Conservation (phyloP, 2,113 vertebrate genomes). For the Eidolon helvum region DNA sequence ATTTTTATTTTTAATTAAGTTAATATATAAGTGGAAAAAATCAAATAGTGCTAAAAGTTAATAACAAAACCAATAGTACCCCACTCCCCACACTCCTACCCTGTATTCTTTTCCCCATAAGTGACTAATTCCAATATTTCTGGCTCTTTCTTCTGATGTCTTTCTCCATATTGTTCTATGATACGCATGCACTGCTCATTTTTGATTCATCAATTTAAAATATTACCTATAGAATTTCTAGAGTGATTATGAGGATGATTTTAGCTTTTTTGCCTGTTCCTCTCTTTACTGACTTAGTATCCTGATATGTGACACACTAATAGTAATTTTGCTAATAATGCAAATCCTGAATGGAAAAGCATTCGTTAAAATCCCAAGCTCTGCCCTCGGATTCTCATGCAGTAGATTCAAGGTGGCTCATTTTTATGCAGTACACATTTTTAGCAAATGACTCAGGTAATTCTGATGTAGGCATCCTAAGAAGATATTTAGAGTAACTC, state of each 20-base stretch:
- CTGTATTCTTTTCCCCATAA: background rate
- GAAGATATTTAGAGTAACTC: background rate
- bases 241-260: background rate
- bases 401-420: background rate
- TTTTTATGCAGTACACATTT: background rate
- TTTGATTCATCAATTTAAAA: background rate
- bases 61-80: background rate
- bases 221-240: background rate
- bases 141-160: background rate
- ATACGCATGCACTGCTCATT: background rate
- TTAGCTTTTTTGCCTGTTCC: background rate
- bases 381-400: background rate
- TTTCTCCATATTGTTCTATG: background rate
- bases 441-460: background rate
- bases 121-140: background rate
- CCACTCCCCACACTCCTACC: rapidly evolving
- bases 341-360: background rate
- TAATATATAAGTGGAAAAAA: background rate
- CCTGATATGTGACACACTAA: background rate
- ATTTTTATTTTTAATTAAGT: background rate
- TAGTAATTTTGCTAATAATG: background rate
- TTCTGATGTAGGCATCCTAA: background rate
- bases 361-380: background rate
- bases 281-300: background rate
- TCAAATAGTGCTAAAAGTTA: background rate